Base-by-base conservation (phyloP, 2,113 vertebrate species). In the Plestiodon gilberti region DNA sequence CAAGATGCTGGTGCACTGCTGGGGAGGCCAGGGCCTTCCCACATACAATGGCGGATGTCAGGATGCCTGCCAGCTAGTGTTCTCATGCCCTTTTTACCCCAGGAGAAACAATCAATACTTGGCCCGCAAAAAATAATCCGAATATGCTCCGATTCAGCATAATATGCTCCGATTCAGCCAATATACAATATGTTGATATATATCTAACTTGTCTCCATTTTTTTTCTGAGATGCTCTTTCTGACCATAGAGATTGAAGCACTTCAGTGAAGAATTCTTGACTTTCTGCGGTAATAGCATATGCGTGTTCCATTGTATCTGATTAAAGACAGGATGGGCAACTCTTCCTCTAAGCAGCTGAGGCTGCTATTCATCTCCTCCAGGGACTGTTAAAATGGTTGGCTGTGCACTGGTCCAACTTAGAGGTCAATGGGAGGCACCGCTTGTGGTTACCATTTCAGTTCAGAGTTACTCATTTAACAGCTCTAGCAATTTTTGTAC, bases 391-490 rank as follows among this genome's bases (percentile, higher is more conserved):
- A 61, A 57, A 91, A 78, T 61, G 1, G 13, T 11, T 25, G 6
- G 3, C 2, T 77, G 8, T 75, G 0, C 1, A 74, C 15, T 30
- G 67, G 52, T 4, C 25, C 81, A 3, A 4, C 90, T 85, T 22
- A 71, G 33, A 64, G 83, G 0, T 70, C 86, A 57, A 43, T 17
- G 88, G 82, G 82, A 9, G 28, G 55, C 62, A 71, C 25, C 57
- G 6, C 40, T 52, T 83, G 86, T 35, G 82, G 67, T 17, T 88
- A 80, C 33, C 40, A 30, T 79, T 84, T 57, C 38, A 22, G 14
- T 80, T 65, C 40, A 84, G 86, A 77, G 20, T 57, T 88, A 52
- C 17, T 0, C 38, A 79, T 88, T 89, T 70, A 86, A 78, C 48
- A 77, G 6, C 35, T 74, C 52, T 15, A 65, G 48, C 22, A 35